Evolutionary conservation across 35 echinoderm and acorn worm species (phyloP).

Genomic region (Ophioderma brevispina): DNA sequence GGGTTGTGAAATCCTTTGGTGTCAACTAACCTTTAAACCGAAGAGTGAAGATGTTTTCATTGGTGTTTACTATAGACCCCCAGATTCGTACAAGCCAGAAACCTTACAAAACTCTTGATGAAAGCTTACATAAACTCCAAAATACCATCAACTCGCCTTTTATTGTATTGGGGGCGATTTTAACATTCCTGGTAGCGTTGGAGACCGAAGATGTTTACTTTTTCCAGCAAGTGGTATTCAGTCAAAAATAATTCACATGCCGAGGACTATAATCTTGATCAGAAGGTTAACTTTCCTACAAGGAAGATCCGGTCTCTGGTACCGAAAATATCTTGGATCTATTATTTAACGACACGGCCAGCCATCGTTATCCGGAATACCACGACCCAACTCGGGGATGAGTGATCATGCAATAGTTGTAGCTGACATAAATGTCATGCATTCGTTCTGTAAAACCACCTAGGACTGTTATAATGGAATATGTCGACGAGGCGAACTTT

Average conservation of each 20-base stretch:
- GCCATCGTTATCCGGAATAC: neutral
- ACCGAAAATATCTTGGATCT: neutral
- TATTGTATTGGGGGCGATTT: constrained; percentile 50
- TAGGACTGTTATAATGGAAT: neutral
- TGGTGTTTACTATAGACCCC: neutral
- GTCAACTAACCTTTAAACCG: neutral
- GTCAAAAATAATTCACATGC: neutral
- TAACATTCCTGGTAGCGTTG: constrained; percentile 32
- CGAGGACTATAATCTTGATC: neutral
- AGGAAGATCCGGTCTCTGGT: constrained; percentile 3
- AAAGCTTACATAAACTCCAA: constrained; percentile 20
- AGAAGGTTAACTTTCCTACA: constrained; percentile 13
- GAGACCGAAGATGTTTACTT: neutral
- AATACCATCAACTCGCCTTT: constrained; percentile 1
- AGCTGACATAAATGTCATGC: neutral
- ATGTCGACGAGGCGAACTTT: constrained; percentile 19
- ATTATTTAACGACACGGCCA: neutral
- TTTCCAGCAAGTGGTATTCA: neutral
- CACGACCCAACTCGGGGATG: neutral
- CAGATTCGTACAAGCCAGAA: constrained; percentile 6
- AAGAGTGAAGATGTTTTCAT: neutral
- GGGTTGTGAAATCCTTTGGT: neutral
- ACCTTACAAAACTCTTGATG: constrained; percentile 1
- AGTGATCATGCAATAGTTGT: neutral
- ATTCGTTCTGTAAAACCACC: neutral